These are phyloP conservation scores for Trichomycterus rosablanca DNA, from an alignment of 2,113 vertebrate genomes.

Conservation along the genomic window DNA sequence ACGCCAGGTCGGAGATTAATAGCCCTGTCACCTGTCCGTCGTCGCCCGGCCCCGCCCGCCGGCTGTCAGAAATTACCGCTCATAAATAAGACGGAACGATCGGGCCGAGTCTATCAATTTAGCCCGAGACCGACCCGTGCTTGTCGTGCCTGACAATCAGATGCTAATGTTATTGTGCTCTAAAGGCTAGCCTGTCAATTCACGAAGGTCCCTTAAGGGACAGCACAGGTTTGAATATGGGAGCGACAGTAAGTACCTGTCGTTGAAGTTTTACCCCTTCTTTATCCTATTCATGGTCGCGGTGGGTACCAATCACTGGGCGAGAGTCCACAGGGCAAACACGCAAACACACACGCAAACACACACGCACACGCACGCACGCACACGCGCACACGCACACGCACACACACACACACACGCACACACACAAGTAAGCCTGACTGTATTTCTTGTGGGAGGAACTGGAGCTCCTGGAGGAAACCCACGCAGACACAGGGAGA, in stretches of 20 bases:
- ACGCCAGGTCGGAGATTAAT: conserved; percentile 87
- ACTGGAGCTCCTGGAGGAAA: no score
- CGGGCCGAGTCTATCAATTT: conserved; percentile 93
- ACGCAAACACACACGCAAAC: no score
- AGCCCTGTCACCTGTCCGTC: conserved; percentile 72
- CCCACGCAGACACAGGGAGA: no score
- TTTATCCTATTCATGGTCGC: no score
- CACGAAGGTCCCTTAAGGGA: conserved; percentile 54
- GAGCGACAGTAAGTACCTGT: conserved; percentile 64
- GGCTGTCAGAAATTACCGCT: conserved; percentile 94
- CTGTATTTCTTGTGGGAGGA: no score
- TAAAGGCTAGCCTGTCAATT: conserved; percentile 76
- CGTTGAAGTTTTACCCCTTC: conserved; percentile 42
- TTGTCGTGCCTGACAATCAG: conserved; percentile 70
- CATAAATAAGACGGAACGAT: conserved; percentile 99
- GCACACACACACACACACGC: no score
- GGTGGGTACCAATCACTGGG: no score
- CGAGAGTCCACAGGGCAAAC: background rate
- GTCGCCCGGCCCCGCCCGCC: conserved; percentile 86
- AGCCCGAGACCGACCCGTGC: conserved; percentile 72
- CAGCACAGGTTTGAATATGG: conserved; percentile 60
- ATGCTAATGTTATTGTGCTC: conserved; percentile 78
- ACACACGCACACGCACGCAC: no score
- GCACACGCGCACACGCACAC: no score
- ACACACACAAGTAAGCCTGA: no score